Evolutionary conservation across 2,797 vertebrate genomes (phyloP), one percentile per base, ranked within the genome.

Genomic region (Valencia hispanica): DNA sequence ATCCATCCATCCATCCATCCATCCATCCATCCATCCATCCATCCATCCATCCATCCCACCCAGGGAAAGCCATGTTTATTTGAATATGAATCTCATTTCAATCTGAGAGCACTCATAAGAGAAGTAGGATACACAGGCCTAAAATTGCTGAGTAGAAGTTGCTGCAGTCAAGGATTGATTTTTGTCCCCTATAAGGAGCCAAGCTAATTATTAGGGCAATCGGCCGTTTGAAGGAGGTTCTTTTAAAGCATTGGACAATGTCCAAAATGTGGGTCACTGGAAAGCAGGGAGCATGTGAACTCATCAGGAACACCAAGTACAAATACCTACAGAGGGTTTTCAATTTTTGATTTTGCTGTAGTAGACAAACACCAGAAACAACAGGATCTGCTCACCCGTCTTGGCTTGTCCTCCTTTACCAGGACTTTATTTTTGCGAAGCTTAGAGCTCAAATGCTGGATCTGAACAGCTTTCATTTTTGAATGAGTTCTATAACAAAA

Each of bases 351-450:
- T 17, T 27, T 12, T 74, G 25, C 6, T 39, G 30, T 18, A 10
- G 51, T 14, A 39, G 51, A 41, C 2, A 0, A 78, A 34, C 10
- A 36, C 15, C 2, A 34, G 45, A 59, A 39, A 48, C 39, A 77
- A 2, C 50, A 78, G 18, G 18, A 17, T 47, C 39, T 61, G 43
- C 90, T 93, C 80, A 96, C 94, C 92, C 79, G 85, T 72, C 34
- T 73, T 20, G 68, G 47, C 41, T 75, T 85, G 20, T 88, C 65
- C n/a, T 92, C 90, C 80, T 93, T 92, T 17, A 85, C 79, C 45
- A 95, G 78, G 50, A 95, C 55, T 81, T 92, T 96, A 0, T 79
- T 86, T 39, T 79, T 85, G 72, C 25, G 57, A 8, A 90, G 88
- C 36, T 85, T 78, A 77, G 84, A 75, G 55, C 80, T 86, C 78